These are phyloP conservation scores for Eriosoma lanigerum DNA, from an alignment of 1,140 invertebrate genomes.

Conservation along the genomic window DNA sequence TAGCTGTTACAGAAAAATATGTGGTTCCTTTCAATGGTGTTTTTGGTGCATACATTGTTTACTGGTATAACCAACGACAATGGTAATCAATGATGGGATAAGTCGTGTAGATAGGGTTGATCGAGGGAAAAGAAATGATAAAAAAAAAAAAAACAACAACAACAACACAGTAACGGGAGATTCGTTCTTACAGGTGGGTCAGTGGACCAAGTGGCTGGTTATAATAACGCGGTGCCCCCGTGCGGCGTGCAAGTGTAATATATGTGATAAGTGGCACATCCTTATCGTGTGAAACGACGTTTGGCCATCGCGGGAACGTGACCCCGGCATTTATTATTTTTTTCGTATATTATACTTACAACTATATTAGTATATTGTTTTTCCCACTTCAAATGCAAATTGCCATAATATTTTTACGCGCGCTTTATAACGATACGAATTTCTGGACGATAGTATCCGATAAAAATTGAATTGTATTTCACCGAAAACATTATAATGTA, in stretches of 20 bases:
- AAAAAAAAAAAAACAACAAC: too few relatives aligned
- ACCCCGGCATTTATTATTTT: slow-evolving; percentile 25
- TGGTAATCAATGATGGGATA: too few relatives aligned
- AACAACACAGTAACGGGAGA: slow-evolving; percentile 29
- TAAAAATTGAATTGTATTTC: too few relatives aligned
- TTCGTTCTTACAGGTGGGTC: slow-evolving; percentile 37
- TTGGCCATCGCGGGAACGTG: slow-evolving; percentile 21
- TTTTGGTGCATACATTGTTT: too few relatives aligned
- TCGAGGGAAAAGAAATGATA: slow-evolving; percentile 6
- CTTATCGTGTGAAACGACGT: slow-evolving; percentile 27
- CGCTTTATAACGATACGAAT: too few relatives aligned
- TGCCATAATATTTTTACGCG: too few relatives aligned
- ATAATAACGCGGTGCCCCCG: slow-evolving; percentile 5
- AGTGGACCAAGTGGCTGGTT: slow-evolving; percentile 48
- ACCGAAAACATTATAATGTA: too few relatives aligned
- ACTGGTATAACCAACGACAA: too few relatives aligned
- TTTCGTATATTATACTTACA: neutral
- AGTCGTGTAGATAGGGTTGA: too few relatives aligned
- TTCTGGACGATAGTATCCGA: too few relatives aligned
- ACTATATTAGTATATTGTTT: neutral
- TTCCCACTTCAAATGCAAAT: neutral
- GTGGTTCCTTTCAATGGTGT: too few relatives aligned
- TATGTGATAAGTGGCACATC: slow-evolving; percentile 50
- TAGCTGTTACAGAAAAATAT: too few relatives aligned
- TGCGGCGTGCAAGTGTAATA: slow-evolving; percentile 32